phyloP scores from a whole-genome alignment of 2,797 vertebrate species.

The Hemibagrus guttatus region DNA sequence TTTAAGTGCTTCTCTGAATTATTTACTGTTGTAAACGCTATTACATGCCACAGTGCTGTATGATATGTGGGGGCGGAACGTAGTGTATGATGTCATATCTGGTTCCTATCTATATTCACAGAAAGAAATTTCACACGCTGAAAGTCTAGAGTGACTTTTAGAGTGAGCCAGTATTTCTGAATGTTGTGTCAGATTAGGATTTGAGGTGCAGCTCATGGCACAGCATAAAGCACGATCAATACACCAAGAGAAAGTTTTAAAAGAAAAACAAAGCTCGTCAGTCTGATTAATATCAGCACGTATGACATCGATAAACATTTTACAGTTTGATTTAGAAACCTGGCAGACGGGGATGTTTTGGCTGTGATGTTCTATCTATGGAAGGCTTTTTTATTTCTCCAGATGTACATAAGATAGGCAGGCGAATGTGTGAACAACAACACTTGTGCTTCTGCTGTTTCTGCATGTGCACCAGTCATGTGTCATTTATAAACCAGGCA shows the following conservation, averaged over 20 bases:
- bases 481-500: background rate
- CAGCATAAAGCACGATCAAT: background rate
- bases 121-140: too few relatives aligned
- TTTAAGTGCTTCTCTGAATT: too few relatives aligned
- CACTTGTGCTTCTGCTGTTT: background rate
- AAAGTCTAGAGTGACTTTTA: too few relatives aligned
- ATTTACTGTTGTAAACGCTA: too few relatives aligned
- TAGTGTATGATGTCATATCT: too few relatives aligned
- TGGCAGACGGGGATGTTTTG: background rate
- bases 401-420: background rate
- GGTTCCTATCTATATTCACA: too few relatives aligned
- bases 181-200: background rate
- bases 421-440: background rate
- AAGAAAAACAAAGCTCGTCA: slow-evolving; percentile 4
- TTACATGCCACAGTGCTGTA: too few relatives aligned
- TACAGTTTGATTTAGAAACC: background rate
- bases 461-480: background rate
- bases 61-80: too few relatives aligned
- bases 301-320: background rate
- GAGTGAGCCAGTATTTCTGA: background rate
- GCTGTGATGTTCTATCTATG: background rate
- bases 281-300: background rate
- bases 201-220: background rate
- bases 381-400: background rate
- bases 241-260: background rate